phyloP scores from a whole-genome alignment of 2,888 invertebrate species.

The Perdita meconis region DNA sequence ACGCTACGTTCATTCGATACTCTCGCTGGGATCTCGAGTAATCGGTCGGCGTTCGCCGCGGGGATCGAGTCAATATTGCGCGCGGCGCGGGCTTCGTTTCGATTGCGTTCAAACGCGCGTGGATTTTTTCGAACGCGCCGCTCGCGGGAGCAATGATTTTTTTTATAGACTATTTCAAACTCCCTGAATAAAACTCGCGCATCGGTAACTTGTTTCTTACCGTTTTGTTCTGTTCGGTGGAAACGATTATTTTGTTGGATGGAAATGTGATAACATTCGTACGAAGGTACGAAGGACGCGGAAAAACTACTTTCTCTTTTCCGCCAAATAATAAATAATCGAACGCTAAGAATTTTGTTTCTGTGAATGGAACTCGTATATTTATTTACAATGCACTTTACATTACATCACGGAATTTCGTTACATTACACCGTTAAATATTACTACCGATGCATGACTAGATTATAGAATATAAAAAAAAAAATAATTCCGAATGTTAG shows the following conservation, averaged over 20 bases:
- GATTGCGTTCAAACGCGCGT: conserved; percentile 9
- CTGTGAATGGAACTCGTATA: conserved; percentile 59
- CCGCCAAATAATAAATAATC: conserved; percentile 3
- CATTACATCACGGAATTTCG: conserved; percentile 64
- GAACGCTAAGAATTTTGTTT: conserved; percentile 5
- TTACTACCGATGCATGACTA: conserved; percentile 75
- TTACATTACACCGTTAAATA: conserved; percentile 68
- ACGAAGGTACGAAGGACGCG: not conserved
- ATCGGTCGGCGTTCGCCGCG: conserved; percentile 39
- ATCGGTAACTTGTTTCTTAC: no score
- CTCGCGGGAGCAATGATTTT: not conserved
- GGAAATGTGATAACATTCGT: not conserved
- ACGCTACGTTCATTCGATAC: conserved; percentile 61
- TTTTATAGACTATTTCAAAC: no score
- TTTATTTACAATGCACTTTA: conserved; percentile 75
- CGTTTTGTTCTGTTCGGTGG: no score
- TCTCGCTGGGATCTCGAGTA: conserved; percentile 56
- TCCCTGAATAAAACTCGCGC: no score
- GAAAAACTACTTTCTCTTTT: not conserved
- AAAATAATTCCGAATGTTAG: conserved; percentile 63
- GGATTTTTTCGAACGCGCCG: conserved; percentile 16
- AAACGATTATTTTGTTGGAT: no score
- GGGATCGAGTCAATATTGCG: conserved; percentile 48
- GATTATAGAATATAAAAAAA: conserved; percentile 75
- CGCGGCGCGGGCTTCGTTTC: conserved; percentile 48